Conservation (phyloP, 2,888 invertebrate species). For the Lomographa bimaculata region DNA sequence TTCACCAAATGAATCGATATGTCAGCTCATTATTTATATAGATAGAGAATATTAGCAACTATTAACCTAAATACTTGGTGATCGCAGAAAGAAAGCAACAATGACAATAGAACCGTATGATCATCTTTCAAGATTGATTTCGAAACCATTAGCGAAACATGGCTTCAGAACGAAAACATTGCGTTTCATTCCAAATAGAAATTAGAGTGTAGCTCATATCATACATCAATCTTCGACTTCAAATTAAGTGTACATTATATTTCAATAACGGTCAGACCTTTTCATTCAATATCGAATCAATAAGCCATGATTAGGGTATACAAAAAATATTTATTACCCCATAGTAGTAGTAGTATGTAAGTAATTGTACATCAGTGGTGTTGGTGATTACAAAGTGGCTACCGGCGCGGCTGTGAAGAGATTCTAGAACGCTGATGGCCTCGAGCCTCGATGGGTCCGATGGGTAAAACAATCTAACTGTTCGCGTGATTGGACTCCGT, state of each 20-base stretch:
- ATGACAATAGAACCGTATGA: constrained; percentile 19
- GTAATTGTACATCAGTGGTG: constrained; percentile 30
- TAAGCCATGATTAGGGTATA: constrained; percentile 28
- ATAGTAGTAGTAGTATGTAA: constrained; percentile 26
- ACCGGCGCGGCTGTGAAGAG: constrained; percentile 16
- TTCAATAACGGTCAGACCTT: constrained; percentile 31
- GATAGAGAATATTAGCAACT: constrained; percentile 16
- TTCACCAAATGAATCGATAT: constrained; percentile 15
- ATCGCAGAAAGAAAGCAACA: constrained; percentile 12
- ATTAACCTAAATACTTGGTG: constrained; percentile 20
- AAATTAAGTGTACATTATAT: constrained; percentile 13
- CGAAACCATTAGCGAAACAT: constrained; percentile 13
- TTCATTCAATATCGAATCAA: constrained; percentile 32
- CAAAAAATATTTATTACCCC: constrained; percentile 34
- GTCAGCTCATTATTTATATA: constrained; percentile 18
- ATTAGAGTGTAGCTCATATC: constrained; percentile 14
- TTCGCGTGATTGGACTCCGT: constrained; percentile 52
- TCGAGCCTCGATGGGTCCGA: constrained; percentile 28
- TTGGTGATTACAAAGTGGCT: constrained; percentile 22
- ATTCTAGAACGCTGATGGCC: constrained; percentile 18
- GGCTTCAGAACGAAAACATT: constrained; percentile 9
- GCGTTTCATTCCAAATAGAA: constrained; percentile 16
- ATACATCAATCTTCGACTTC: constrained; percentile 13
- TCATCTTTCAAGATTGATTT: constrained; percentile 16
- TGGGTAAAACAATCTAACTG: constrained; percentile 64